Evolutionary conservation across 30 jellyfish, hydroid and myxozoan species (phyloP), one percentile per base, ranked within the genome.

Genomic region (Cassiopea andromeda): DNA sequence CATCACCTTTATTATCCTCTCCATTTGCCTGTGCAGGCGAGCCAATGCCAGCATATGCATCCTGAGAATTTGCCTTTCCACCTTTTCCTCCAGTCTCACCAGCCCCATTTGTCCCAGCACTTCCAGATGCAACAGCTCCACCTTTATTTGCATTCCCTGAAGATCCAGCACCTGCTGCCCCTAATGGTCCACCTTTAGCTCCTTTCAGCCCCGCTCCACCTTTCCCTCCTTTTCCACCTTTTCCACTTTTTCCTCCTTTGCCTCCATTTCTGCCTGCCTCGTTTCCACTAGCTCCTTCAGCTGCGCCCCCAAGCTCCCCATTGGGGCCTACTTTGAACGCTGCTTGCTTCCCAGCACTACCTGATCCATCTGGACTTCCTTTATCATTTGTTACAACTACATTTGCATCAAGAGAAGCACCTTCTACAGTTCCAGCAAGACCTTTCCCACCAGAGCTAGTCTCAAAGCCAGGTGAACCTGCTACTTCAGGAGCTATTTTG

Each of bases 1-100:
- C 90, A 64, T 89, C 94, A 12, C 84, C 94, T 1, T 78, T 83
- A 49, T 72, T 90, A 48, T 48, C 85, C 46, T 44, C 89, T 16
- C 94, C 94, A 70, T 87, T 78, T 19, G 90, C 86, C 47, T 74
- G 83, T 7, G 94, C 94, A 14, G 94, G 94, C 1, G 94, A 87
- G 15, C 94, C 94, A 59, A 87, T 87, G 48, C 94, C 81, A 17
- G 90, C 94, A 70, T 87, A 87, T 7, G 94, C 94, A 77, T 78
- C 94, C 38, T 87, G 88, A 47, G 93, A 81, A 57, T 43, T 83
- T 4, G 59, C 82, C 60, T 50, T 75, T 7, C 87, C 93, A 17
- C 94, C 94, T 38, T 66, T 66, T 5, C 87, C 82, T 10, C 85
- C 85, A 46, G 2, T 44, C 48, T 89, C 94, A 48, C 94, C 94